A percentile compares a stretch with the other conserved stretches of the same genome.
These are phyloP conservation scores for Glyptemys insculpta DNA, from an alignment of 2,797 vertebrate genomes.

Conservation along the genomic window DNA sequence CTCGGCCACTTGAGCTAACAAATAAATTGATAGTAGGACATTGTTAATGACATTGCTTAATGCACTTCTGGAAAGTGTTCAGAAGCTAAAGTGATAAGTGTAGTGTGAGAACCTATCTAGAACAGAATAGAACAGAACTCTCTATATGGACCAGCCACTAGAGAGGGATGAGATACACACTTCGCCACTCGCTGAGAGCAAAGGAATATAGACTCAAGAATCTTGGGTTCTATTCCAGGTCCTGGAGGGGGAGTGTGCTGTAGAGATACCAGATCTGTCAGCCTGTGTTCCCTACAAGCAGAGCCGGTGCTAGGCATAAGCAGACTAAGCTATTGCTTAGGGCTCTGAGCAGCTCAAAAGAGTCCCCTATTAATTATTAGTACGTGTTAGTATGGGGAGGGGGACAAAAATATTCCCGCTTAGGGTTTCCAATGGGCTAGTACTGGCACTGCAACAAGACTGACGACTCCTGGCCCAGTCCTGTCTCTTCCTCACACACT, in stretches of 20 bases:
- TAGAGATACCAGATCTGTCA: background rate
- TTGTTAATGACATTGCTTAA: background rate
- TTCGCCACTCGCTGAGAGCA: background rate
- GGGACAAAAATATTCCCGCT: too few relatives aligned
- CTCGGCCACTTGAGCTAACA: background rate
- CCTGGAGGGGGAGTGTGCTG: background rate
- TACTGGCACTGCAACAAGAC: too few relatives aligned
- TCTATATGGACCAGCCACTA: background rate
- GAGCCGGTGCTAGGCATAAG: too few relatives aligned
- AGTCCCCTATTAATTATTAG: too few relatives aligned
- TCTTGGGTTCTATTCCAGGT: background rate
- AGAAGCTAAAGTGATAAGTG: background rate
- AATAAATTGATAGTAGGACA: background rate
- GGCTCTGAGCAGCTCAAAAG: too few relatives aligned
- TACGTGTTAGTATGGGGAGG: too few relatives aligned
- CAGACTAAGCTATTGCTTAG: too few relatives aligned
- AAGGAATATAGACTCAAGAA: background rate
- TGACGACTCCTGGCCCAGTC: background rate
- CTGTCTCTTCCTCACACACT: background rate
- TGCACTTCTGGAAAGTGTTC: background rate
- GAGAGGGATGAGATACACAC: background rate
- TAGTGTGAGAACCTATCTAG: background rate
- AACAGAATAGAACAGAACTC: background rate
- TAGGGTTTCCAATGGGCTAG: too few relatives aligned
- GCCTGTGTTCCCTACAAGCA: background rate